Evolutionary conservation across 2,113 vertebrate genomes (phyloP), one percentile per base, ranked within the genome.

Genomic region (Monopterus albus): DNA sequence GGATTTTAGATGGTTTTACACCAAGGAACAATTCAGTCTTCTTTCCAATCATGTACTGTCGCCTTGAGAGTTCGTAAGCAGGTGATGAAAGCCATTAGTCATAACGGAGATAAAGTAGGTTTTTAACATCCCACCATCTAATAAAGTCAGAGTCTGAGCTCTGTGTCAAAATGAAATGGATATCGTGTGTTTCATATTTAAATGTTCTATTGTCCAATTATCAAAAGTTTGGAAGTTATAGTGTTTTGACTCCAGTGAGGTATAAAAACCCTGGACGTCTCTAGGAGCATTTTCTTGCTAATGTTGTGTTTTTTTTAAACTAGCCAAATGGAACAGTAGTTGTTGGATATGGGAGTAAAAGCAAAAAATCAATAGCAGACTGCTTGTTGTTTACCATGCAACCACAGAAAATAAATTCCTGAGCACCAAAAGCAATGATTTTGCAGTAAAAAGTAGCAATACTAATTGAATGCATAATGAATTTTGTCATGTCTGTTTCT

Each of bases 301-400:
- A 66, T 77, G 62, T 67, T 69, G 51, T 51, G 25, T n/a, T n/a
- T 63, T 73, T 77, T 69, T 61, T 28, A 50, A 69, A 14, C 23
- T 36, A 59, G 53, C 42, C 52, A 33, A 42, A 59, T 3, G 17
- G n/a, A 76, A 66, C 6, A 4, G 36, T 58, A 58, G 55, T 33
- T 53, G 25, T 56, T 62, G 36, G 36, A 53, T 71, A 49, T 60
- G 17, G 45, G 47, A 52, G 53, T 21, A 60, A 61, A 56, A 79
- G 53, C 50, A 53, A 74, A 7, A 40, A 81, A 71, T 74, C 73
- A 58, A 84, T 78, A 66, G 4, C 4, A 38, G 29, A 50, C 38
- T 21, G 21, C 47, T n/a, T 39, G 46, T 18, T 18, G 62, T 42
- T 61, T 66, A 57, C 56, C 35, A 43, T 62, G 45, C 47, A 12